phyloP scores from a whole-genome alignment of 2,797 vertebrate genomes.

The Enoplosus armatus region DNA sequence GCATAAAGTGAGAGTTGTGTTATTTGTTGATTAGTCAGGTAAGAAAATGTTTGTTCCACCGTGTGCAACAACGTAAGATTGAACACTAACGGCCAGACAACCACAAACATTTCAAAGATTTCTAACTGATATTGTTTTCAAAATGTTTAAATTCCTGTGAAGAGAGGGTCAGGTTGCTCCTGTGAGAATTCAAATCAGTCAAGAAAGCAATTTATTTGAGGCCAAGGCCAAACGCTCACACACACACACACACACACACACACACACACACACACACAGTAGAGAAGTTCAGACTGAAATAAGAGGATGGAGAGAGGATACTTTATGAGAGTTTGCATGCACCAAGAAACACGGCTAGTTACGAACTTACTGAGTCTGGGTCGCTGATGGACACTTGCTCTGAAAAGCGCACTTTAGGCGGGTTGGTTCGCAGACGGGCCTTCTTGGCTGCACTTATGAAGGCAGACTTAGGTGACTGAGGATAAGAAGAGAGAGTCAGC shows the following conservation, averaged over 20 bases:
- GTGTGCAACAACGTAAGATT: not conserved
- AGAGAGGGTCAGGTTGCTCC: conserved; percentile 28
- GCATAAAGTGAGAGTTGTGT: not conserved
- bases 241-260: too few species aligned
- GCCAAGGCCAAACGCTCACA: conserved; percentile 28
- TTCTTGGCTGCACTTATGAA: conserved; percentile 99
- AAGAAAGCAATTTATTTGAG: conserved; percentile 51
- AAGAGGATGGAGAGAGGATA: conserved; percentile 21
- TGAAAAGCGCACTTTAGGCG: conserved; percentile 97
- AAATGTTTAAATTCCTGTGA: conserved; percentile 28
- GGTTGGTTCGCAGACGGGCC: conserved; percentile 95
- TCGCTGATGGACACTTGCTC: conserved; percentile 97
- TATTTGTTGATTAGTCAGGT: conserved; percentile 3
- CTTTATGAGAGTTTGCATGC: conserved; percentile 28
- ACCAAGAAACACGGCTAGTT: too few species aligned
- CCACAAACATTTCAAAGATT: conserved; percentile 12
- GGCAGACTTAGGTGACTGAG: conserved; percentile 97
- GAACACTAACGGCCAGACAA: conserved; percentile 2
- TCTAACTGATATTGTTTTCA: conserved; percentile 16
- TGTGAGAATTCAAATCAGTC: conserved; percentile 39
- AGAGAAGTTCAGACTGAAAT: conserved; percentile 23
- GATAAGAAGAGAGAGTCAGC: conserved; percentile 58
- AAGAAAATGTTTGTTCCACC: not conserved
- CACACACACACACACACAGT: not conserved
- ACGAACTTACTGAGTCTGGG: conserved; percentile 93